Percentiles rank a stretch among this genome's conserved stretches.
Conservation (phyloP, 2,113 vertebrate species). For the Asarcornis scutulata region DNA sequence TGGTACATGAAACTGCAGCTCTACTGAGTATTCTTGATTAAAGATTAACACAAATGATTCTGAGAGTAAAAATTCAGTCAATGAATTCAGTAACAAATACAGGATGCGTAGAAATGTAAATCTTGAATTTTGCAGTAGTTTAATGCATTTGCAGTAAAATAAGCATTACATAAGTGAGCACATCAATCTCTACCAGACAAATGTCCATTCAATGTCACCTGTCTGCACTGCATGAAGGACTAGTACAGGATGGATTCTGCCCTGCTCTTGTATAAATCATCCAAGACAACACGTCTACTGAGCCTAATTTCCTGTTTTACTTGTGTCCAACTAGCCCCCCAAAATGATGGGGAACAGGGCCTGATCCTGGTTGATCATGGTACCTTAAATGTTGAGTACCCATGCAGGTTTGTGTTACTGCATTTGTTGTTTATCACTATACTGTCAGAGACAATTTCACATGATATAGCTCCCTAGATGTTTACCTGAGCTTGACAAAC, state of each 20-base stretch:
- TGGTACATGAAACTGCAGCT: not conserved
- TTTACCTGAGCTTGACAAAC: not conserved
- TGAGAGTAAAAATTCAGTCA: not conserved
- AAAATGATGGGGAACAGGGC: not conserved
- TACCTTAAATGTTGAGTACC: not conserved
- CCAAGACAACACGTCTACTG: not conserved
- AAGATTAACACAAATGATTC: not conserved
- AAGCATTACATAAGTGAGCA: not conserved
- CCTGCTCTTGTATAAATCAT: not conserved
- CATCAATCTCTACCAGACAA: not conserved
- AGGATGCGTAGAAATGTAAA: not conserved
- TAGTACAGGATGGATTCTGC: not conserved
- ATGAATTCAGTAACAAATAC: not conserved
- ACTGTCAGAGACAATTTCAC: not conserved
- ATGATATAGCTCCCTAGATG: not conserved
- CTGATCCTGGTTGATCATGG: fast-evolving
- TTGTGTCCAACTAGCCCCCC: not conserved
- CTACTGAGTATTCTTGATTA: not conserved
- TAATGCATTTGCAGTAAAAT: not conserved
- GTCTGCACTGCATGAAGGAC: not conserved
- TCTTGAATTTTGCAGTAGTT: not conserved
- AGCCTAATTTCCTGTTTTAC: not conserved
- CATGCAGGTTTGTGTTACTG: not conserved
- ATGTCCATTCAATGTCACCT: fast-evolving
- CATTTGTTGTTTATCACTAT: not conserved